Percentiles rank a stretch among this genome's conserved stretches.
phyloP scores from a whole-genome alignment of 2,888 invertebrate genomes.

The Steinernema carpocapsae region DNA sequence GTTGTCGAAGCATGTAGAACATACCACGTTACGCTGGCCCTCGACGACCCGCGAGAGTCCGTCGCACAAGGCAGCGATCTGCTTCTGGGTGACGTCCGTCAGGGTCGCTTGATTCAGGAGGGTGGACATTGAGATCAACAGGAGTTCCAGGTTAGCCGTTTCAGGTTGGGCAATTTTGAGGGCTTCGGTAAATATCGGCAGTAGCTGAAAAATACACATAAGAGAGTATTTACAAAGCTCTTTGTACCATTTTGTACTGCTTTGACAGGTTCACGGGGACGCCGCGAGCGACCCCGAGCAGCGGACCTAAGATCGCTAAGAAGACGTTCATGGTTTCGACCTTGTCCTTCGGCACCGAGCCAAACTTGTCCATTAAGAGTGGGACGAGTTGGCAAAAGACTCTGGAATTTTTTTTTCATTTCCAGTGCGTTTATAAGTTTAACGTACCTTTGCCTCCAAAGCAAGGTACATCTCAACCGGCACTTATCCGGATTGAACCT shows the following conservation, averaged over 20 bases:
- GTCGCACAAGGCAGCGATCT: neutral
- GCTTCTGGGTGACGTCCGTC: neutral
- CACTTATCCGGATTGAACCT: constrained; percentile 24
- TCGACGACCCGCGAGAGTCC: constrained; percentile 5
- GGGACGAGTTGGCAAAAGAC: constrained; percentile 18
- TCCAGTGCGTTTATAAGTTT: neutral
- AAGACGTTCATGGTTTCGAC: neutral
- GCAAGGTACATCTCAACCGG: constrained; percentile 1
- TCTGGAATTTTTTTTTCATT: neutral
- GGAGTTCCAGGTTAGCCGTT: neutral
- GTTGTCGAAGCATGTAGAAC: neutral
- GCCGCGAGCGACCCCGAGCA: neutral
- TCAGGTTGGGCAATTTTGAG: neutral
- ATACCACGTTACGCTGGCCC: neutral
- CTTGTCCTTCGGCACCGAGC: neutral
- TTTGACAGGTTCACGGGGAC: neutral
- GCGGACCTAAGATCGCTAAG: neutral
- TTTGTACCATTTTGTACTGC: neutral
- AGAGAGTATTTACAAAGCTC: neutral
- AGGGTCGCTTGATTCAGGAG: neutral
- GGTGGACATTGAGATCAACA: neutral
- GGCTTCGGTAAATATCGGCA: constrained; percentile 12
- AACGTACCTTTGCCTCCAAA: constrained; percentile 12
- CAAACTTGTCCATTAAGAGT: constrained; percentile 7
- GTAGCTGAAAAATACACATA: neutral